A percentile compares a stretch with the other conserved stretches of the same genome.
phyloP scores from a whole-genome alignment of 2,797 vertebrate genomes.

The Mycteria americana region DNA sequence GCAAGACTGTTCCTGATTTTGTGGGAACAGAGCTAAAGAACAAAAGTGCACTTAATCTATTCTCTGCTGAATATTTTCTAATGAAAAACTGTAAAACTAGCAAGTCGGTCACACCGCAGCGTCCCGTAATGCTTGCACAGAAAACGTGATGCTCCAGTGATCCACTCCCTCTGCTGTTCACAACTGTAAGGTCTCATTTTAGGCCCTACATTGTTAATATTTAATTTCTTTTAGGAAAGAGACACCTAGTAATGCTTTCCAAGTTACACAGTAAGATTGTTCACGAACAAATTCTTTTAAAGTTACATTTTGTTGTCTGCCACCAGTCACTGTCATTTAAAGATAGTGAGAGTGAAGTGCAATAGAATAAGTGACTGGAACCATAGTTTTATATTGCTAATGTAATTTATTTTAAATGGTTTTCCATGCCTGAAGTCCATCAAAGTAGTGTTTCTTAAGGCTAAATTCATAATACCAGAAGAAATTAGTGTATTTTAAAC shows the following conservation, averaged over 20 bases:
- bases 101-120: neutral
- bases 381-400: neutral
- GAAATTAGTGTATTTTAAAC: neutral
- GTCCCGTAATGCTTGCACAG: neutral
- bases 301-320: neutral
- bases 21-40: neutral
- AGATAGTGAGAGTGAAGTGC: neutral
- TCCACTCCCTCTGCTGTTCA: conserved; percentile 10
- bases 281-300: neutral
- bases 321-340: neutral
- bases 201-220: neutral
- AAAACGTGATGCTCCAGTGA: neutral
- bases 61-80: neutral
- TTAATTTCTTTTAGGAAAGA: neutral
- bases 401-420: neutral
- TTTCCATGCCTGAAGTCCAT: neutral
- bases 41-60: neutral
- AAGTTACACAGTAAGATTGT: neutral
- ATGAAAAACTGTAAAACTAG: neutral
- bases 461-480: neutral
- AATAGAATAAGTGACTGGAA: neutral
- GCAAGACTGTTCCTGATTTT: neutral
- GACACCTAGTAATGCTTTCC: neutral
- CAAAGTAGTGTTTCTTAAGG: neutral
- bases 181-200: neutral